These are phyloP conservation scores for Trachelus iudaicus DNA, from an alignment of 2,888 invertebrate species.

Conservation along the genomic window DNA sequence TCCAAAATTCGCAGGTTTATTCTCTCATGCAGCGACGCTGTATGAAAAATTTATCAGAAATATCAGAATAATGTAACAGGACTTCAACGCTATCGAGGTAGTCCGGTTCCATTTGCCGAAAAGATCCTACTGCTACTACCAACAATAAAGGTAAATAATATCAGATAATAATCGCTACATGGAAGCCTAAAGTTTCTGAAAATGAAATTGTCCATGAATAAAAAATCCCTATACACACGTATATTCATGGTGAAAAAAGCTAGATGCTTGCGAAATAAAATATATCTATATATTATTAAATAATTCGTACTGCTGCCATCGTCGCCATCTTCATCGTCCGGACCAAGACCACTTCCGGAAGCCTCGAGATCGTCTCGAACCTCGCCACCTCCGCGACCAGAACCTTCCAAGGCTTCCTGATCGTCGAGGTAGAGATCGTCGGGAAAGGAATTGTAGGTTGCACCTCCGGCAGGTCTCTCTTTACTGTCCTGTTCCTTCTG, in stretches of 20 bases:
- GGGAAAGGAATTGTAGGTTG: conserved; percentile 65
- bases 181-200: too few relatives aligned
- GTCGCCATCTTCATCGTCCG: conserved; percentile 81
- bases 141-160: neutral
- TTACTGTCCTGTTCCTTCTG: conserved; percentile 56
- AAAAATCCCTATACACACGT: too few relatives aligned
- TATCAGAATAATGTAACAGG: neutral
- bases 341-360: conserved; percentile 87
- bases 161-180: neutral
- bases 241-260: neutral
- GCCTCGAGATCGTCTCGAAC: conserved; percentile 83
- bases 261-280: neutral
- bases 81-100: neutral
- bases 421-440: conserved; percentile 82
- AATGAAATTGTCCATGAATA: too few relatives aligned
- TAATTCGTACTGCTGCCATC: conserved; percentile 49
- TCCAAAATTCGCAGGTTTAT: neutral
- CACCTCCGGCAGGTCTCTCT: conserved; percentile 44
- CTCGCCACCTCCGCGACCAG: conserved; percentile 74
- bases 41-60: neutral
- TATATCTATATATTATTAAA: neutral
- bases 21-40: neutral
- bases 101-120: neutral
- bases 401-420: conserved; percentile 77
- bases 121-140: neutral